Evolutionary conservation across 2,113 vertebrate genomes (phyloP).

Genomic region (Rhinolophus sinicus): DNA sequence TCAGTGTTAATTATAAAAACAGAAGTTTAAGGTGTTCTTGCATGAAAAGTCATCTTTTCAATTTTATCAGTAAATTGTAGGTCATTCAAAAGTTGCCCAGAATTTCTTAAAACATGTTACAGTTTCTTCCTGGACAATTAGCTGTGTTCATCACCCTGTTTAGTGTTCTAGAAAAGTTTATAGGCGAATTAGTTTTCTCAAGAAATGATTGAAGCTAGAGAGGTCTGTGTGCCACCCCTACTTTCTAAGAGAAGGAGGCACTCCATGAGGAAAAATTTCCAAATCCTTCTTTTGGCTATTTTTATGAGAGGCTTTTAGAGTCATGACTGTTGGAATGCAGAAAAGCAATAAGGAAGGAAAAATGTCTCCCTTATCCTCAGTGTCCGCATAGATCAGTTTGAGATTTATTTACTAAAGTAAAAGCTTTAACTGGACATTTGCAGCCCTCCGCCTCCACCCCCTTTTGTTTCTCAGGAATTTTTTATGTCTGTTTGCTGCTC

Average conservation of each 20-base stretch:
- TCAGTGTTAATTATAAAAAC: constrained; percentile 22
- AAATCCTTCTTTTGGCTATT: constrained; percentile 44
- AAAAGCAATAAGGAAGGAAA: not conserved
- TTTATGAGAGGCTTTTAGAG: not conserved
- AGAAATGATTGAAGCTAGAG: not conserved
- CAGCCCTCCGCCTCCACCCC: not conserved
- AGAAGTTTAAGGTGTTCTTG: constrained; percentile 40
- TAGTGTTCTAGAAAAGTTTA: not conserved
- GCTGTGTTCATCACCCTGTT: not conserved
- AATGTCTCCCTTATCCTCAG: not conserved
- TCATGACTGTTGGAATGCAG: not conserved
- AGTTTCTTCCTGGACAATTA: not conserved
- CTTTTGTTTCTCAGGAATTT: not conserved
- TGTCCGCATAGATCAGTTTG: not conserved
- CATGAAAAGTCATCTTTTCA: constrained; percentile 23
- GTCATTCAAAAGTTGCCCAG: not conserved
- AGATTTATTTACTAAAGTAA: not conserved
- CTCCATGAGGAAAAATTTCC: not conserved
- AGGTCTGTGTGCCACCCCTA: not conserved
- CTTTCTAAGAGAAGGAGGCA: not conserved
- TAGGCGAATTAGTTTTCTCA: constrained; percentile 38
- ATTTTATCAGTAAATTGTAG: not conserved
- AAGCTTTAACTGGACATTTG: not conserved
- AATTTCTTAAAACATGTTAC: constrained; percentile 7
- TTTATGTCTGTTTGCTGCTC: not conserved